Conservation (phyloP, 2,797 vertebrate genomes). For the Gymnoscopelus microlampas region DNA sequence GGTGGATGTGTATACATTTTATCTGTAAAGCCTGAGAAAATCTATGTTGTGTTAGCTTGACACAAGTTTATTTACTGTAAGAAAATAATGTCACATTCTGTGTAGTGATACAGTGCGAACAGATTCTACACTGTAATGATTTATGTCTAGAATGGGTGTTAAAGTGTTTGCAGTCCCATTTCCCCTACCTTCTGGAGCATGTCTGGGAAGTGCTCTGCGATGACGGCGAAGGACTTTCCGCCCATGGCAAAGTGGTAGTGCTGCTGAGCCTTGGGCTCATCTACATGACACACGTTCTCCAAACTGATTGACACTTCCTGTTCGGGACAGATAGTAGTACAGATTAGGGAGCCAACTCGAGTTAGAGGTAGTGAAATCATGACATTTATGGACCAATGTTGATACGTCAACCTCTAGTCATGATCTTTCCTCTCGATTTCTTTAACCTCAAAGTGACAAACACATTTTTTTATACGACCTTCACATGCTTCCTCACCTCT, state of each 20-base stretch:
- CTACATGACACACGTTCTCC: slow-evolving; percentile 82
- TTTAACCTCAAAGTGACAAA: neutral
- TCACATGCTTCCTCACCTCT: slow-evolving; percentile 79
- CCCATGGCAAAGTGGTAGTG: slow-evolving; percentile 97
- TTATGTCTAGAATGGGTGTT: neutral
- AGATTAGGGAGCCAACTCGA: neutral
- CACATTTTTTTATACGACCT: neutral
- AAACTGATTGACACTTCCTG: slow-evolving; percentile 91
- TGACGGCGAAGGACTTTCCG: slow-evolving; percentile 94
- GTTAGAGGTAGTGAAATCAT: no score
- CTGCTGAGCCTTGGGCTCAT: slow-evolving; percentile 78
- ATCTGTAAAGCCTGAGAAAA: no score
- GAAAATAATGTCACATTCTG: no score
- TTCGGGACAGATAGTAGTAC: slow-evolving; percentile 35
- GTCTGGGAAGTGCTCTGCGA: slow-evolving; percentile 95
- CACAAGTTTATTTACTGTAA: no score
- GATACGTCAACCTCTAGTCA: neutral
- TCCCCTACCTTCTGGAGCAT: slow-evolving; percentile 91
- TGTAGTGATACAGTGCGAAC: no score
- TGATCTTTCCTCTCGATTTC: no score
- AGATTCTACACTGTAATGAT: neutral
- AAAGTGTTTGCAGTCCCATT: neutral
- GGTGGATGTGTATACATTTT: no score
- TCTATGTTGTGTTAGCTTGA: no score
- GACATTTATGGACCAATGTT: neutral